Evolutionary conservation across 2,113 vertebrate species (phyloP).

Genomic region (Eulemur macaco): DNA sequence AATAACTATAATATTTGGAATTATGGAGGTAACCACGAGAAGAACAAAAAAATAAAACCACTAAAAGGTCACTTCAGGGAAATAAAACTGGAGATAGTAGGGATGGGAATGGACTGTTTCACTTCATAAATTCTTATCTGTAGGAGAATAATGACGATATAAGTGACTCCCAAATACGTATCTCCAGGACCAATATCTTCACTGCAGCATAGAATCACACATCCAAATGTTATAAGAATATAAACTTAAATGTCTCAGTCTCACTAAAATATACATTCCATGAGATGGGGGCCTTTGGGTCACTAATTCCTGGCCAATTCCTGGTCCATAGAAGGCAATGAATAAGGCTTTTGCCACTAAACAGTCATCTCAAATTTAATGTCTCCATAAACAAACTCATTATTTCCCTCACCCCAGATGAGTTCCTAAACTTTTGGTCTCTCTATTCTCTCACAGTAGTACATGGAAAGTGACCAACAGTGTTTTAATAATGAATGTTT

Average conservation of each 20-base stretch:
- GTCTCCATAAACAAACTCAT: background rate
- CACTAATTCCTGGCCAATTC: background rate
- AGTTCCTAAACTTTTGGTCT: background rate
- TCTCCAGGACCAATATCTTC: background rate
- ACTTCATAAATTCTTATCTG: background rate
- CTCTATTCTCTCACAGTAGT: background rate
- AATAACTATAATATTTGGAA: background rate
- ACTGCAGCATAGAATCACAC: background rate
- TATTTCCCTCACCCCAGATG: background rate
- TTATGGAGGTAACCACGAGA: background rate
- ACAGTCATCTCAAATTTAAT: background rate
- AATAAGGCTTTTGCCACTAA: background rate
- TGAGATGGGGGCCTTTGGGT: background rate
- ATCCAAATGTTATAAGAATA: background rate
- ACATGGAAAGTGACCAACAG: background rate
- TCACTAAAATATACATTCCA: background rate
- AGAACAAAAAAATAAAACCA: background rate
- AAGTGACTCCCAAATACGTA: background rate
- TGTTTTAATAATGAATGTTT: background rate
- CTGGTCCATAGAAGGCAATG: background rate
- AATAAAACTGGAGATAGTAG: background rate
- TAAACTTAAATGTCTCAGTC: background rate
- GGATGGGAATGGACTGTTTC: background rate
- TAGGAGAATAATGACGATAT: background rate
- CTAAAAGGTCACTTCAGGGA: background rate